Evolutionary conservation across 2,888 invertebrate species (phyloP).

Genomic region (Caenorhabditis angaria): DNA sequence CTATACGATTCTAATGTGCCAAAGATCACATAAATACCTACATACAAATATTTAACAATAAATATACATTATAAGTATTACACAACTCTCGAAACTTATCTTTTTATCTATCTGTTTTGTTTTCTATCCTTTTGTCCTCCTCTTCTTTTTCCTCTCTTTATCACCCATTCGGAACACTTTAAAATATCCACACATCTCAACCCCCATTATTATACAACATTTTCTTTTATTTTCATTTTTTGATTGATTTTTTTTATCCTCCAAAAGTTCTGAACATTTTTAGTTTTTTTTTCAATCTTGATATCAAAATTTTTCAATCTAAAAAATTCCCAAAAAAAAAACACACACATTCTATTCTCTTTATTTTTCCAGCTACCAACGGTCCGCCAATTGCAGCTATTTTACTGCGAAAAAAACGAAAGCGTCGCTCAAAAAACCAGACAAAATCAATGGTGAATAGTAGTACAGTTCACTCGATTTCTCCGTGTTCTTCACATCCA

Average conservation of each 20-base stretch:
- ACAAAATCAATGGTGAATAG: slow-evolving; percentile 44
- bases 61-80: slow-evolving; percentile 14
- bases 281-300: no score
- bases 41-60: background rate
- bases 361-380: slow-evolving; percentile 53
- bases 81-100: background rate
- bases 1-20: background rate
- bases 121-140: slow-evolving; percentile 29
- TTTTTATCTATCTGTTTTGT: slow-evolving; percentile 8
- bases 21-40: background rate
- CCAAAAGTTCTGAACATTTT: slow-evolving; percentile 13
- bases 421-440: slow-evolving; percentile 52
- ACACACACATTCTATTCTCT: background rate
- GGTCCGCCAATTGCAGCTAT: slow-evolving; percentile 67
- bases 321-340: no score
- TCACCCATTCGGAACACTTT: slow-evolving; percentile 1
- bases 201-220: slow-evolving; percentile 19
- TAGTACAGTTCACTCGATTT: slow-evolving; percentile 28
- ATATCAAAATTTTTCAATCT: no score
- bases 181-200: background rate
- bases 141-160: slow-evolving; percentile 18
- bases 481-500: slow-evolving; percentile 49
- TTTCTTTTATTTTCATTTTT: slow-evolving; percentile 13
- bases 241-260: slow-evolving; percentile 10
- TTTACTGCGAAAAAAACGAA: slow-evolving; percentile 62